Conservation (phyloP, 2,797 vertebrate genomes). For the Threskiornis aethiopicus region DNA sequence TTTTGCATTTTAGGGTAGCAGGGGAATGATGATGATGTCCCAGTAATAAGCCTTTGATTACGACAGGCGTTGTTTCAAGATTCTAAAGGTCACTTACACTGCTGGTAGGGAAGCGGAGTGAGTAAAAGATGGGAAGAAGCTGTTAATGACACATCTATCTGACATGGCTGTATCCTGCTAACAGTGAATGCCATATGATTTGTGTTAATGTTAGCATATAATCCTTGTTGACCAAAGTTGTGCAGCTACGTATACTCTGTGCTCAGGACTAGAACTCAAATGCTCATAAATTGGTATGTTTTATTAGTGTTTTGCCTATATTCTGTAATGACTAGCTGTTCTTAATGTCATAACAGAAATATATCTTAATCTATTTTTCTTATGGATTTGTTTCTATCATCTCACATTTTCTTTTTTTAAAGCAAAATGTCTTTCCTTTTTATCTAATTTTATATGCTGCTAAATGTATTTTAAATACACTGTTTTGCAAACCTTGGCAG, state of each 20-base stretch:
- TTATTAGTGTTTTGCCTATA: constrained; percentile 64
- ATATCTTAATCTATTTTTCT: constrained; percentile 75
- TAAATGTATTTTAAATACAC: constrained; percentile 79
- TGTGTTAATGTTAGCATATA: constrained; percentile 63
- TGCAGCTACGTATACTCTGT: constrained; percentile 66
- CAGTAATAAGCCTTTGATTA: constrained; percentile 12
- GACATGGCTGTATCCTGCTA: constrained; percentile 33
- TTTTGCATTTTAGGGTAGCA: constrained; percentile 25
- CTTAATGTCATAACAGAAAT: constrained; percentile 61
- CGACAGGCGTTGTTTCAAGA: neutral
- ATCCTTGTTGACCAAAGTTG: constrained; percentile 78
- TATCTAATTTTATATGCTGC: constrained; percentile 82
- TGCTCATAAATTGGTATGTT: constrained; percentile 34
- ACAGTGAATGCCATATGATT: constrained; percentile 45
- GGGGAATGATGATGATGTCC: neutral
- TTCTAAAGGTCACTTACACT: constrained; percentile 30
- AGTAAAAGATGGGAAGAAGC: neutral
- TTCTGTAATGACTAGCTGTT: constrained; percentile 64
- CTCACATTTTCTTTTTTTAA: constrained; percentile 70
- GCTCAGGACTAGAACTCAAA: constrained; percentile 75
- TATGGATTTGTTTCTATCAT: constrained; percentile 69
- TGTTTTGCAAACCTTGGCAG: constrained; percentile 70
- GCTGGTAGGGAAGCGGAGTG: constrained; percentile 1
- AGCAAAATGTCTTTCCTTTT: constrained; percentile 70
- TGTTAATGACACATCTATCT: constrained; percentile 11